These are phyloP conservation scores for Hafferia zeledoni DNA, from an alignment of 2,797 vertebrate genomes.

Conservation along the genomic window DNA sequence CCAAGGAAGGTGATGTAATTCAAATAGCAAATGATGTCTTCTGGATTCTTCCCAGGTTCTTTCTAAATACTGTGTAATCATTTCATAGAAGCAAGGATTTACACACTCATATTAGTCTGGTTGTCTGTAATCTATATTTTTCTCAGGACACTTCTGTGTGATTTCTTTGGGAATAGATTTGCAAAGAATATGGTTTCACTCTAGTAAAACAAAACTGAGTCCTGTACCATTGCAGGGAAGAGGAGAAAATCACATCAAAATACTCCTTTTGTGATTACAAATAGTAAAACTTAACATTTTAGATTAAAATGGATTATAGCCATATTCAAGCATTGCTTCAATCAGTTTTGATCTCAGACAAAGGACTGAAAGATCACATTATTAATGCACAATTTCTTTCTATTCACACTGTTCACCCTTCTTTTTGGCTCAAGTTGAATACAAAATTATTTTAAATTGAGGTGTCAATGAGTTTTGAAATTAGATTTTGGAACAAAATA, in stretches of 20 bases:
- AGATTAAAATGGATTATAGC: conserved; percentile 6
- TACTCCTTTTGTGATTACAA: not conserved
- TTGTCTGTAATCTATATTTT: conserved; percentile 16
- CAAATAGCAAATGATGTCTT: not conserved
- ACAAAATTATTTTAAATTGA: conserved; percentile 55
- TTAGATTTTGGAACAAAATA: conserved; percentile 54
- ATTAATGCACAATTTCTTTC: conserved; percentile 19
- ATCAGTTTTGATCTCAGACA: conserved; percentile 34
- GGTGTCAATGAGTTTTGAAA: conserved; percentile 61
- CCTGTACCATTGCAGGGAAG: not conserved
- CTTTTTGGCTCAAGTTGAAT: conserved; percentile 28
- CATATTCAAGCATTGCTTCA: not conserved
- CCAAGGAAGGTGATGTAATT: not conserved
- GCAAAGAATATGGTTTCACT: not conserved
- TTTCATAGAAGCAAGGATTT: conserved; percentile 1
- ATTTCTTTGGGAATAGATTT: not conserved
- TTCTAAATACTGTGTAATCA: conserved; percentile 8
- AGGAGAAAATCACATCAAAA: not conserved
- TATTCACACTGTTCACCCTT: not conserved
- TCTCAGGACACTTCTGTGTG: not conserved
- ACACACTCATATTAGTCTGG: not conserved
- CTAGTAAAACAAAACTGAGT: not conserved
- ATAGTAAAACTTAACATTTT: conserved; percentile 11
- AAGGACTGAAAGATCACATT: conserved; percentile 45
- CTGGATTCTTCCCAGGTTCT: not conserved